Base-by-base conservation (phyloP, 2,888 invertebrate genomes). In the Thelaira solivaga region DNA sequence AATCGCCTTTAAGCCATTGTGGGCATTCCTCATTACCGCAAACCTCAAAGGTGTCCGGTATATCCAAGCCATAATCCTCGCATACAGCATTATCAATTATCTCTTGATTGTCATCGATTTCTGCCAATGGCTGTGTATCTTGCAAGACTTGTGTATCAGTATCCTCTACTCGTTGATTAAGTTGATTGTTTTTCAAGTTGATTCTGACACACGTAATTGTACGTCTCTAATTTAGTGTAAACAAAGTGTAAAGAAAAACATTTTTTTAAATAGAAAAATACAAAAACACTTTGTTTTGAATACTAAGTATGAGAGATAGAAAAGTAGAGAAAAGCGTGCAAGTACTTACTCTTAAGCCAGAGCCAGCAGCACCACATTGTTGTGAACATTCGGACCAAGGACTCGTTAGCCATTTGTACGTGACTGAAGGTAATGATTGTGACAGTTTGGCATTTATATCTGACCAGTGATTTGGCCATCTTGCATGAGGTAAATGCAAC, bases 351-450 rank as follows among this genome's bases (percentile, higher is more conserved):
- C 85, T 83, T 65, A 89, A 82, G 53, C 89, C 89, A 41, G 84
- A 85, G 26, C 96, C 96, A 65, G 91, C 91, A 43, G 93, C 93
- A 18, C 95, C 95, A 84, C 97, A 97, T 0, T 93, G 92, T 81
- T 94, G 93, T 1, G 94, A 95, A 86, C 97, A 97, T 11, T 92
- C 91, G 0, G 96, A 94, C 97, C 97, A 98, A 8, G 94, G 93
- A 0, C 94, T 93, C 10, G 94, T 92, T 85, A 92, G 91, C 96
- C 96, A 97, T 81, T 93, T 92, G 86, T 94, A 96, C 83, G 92
- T 90, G 81, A 93, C 81, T 51, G 69, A 77, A 13, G 61, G 51
- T 62, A 74, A 41, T 45, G 78, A 51, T 77, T 80, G 69, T 47
- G 65, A 29, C 29, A 75, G 55, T 73, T 81, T 59, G 45, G 82